Percentiles rank a stretch among this genome's conserved stretches.
Evolutionary conservation across 2,113 vertebrate species (phyloP).

Genomic region (Chunga burmeisteri): DNA sequence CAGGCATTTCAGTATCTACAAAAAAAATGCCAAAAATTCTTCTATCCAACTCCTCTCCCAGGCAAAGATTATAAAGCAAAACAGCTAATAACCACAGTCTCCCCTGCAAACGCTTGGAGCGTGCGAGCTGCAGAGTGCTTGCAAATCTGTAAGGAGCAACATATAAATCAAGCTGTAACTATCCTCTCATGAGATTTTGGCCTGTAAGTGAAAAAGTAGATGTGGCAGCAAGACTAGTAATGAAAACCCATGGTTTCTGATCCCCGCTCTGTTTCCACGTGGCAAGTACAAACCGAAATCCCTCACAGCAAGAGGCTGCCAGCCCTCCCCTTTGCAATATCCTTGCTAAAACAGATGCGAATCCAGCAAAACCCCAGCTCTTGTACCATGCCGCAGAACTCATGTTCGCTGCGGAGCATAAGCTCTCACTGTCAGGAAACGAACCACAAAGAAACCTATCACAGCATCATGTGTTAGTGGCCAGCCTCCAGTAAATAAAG

Average conservation of each 20-base stretch:
- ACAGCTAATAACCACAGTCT: not conserved
- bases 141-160: not conserved
- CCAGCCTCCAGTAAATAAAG: not conserved
- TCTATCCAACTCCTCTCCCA: not conserved
- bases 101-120: not conserved
- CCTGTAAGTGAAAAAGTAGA: not conserved
- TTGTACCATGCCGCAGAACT: not conserved
- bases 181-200: not conserved
- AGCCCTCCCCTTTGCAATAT: not conserved
- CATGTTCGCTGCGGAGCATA: accelerated
- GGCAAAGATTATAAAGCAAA: not conserved
- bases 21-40: not conserved
- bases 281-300: not conserved
- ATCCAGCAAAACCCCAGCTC: not conserved
- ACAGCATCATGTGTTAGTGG: accelerated
- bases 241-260: not conserved
- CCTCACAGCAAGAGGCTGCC: accelerated
- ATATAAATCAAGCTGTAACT: not conserved
- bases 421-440: not conserved
- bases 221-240: not conserved
- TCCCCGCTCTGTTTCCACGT: not conserved
- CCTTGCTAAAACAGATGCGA: not conserved
- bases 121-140: not conserved
- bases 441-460: not conserved
- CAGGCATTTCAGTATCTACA: not conserved